These are phyloP conservation scores for Notoglanidium macrostoma DNA, from an alignment of 2,797 vertebrate genomes.

Conservation along the genomic window DNA sequence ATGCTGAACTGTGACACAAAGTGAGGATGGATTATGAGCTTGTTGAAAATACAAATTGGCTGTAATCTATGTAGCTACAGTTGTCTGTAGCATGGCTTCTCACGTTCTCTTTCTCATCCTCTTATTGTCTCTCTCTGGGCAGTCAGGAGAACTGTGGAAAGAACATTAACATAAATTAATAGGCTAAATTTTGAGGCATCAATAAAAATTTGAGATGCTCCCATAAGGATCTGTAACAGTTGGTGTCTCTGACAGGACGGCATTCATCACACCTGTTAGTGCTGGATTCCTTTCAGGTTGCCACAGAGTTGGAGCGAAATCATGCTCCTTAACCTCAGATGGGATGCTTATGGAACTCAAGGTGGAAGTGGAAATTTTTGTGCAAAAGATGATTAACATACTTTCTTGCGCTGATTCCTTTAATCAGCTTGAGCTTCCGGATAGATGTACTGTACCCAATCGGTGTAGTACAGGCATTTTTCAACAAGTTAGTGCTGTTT, in stretches of 20 bases:
- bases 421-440: background rate
- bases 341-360: slow-evolving; percentile 14
- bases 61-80: slow-evolving; percentile 5
- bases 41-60: slow-evolving; percentile 19
- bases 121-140: background rate
- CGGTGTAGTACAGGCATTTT: background rate
- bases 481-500: background rate
- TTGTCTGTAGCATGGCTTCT: slow-evolving; percentile 23
- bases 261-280: slow-evolving; percentile 72
- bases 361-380: slow-evolving; percentile 44
- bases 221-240: slow-evolving; percentile 65
- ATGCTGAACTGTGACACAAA: background rate
- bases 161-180: slow-evolving; percentile 56
- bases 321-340: slow-evolving; percentile 33
- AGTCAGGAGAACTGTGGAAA: slow-evolving; percentile 13
- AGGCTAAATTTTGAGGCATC: slow-evolving; percentile 60
- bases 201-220: slow-evolving; percentile 60
- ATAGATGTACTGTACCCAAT: background rate
- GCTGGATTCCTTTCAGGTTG: slow-evolving; percentile 48
- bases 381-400: slow-evolving; percentile 43
- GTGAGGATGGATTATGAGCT: slow-evolving; percentile 14
- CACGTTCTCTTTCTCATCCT: background rate
- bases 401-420: background rate
- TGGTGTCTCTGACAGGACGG: slow-evolving; percentile 66
- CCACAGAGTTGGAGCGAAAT: slow-evolving; percentile 30